Evolutionary conservation across 2,888 invertebrate species (phyloP), one percentile per base, ranked within the genome.

Genomic region (Sycophila texana): DNA sequence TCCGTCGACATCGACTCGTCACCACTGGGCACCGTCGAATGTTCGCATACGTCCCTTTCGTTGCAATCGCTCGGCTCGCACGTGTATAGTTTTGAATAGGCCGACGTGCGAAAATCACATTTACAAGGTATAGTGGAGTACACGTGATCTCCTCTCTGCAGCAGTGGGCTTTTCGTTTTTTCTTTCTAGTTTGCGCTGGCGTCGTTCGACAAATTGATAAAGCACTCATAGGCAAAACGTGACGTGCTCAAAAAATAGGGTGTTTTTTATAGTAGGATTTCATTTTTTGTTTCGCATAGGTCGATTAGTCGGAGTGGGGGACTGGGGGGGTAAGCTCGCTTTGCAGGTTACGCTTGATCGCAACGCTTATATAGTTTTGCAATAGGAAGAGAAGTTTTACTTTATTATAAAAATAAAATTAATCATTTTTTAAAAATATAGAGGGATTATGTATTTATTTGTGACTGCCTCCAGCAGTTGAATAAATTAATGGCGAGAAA

Each of bases 221-320:
- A 79, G 71, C 75, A 79, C 75, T 71, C 66, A 49, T 74, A 74
- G 60, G 71, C 74, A 74, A 79, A 79, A 60, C 10, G 16, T 20
- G 3, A 7, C 20, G 51, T 57, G 20, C 18, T 51, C n/a, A 16
- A 49, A 67, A 53, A 26, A 53, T 26, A 49, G 13, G 12, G 22
- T 16, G 16, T 16, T 14, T 13, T 20, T 18, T 22, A 16, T 47
- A 47, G 18, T 18, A 57, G 20, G 18, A 47, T 18, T 22, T 63
- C 18, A 22, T 51, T 66, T 13, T 16, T 51, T 51, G 26, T 51
- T 53, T 67, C 51, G 14, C 22, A 18, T 63, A 16, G 26, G 30
- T 63, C n/a, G 39, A 30, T 60, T 61, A 26, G 16, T 39, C 10
- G n/a, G n/a, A 39, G 39, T 39, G 39, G 10, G 39, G 5, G 22